phyloP scores from a whole-genome alignment of 2,888 invertebrate genomes.

The Eudemis profundana region DNA sequence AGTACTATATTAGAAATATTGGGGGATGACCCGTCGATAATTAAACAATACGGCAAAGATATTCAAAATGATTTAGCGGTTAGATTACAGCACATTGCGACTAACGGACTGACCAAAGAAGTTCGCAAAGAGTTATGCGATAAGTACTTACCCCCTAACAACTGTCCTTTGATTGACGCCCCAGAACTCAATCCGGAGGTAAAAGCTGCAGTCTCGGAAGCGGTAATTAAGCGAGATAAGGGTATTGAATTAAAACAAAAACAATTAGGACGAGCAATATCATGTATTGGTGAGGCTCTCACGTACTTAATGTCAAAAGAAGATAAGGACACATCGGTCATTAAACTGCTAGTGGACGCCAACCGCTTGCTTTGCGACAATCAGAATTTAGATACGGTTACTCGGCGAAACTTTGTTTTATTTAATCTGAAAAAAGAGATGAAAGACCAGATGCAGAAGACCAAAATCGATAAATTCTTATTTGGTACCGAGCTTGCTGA shows the following conservation, averaged over 20 bases:
- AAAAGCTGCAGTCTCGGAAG: slow-evolving; percentile 47
- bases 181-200: slow-evolving; percentile 50
- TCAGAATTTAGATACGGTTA: slow-evolving; percentile 44
- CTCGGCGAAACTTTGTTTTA: slow-evolving; percentile 43
- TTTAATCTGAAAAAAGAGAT: slow-evolving; percentile 46
- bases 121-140: slow-evolving; percentile 44
- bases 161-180: slow-evolving; percentile 47
- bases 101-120: slow-evolving; percentile 47
- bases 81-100: slow-evolving; percentile 45
- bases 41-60: slow-evolving; percentile 44
- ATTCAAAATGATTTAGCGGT: slow-evolving; percentile 48
- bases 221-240: slow-evolving; percentile 46
- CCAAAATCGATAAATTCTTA: slow-evolving; percentile 45
- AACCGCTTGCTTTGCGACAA: slow-evolving; percentile 42
- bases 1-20: slow-evolving; percentile 40
- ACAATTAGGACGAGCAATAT: slow-evolving; percentile 46
- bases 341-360: slow-evolving; percentile 45
- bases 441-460: slow-evolving; percentile 47
- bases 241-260: slow-evolving; percentile 50
- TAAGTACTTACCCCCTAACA: slow-evolving; percentile 46
- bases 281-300: slow-evolving; percentile 45
- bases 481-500: slow-evolving; percentile 47
- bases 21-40: slow-evolving; percentile 44
- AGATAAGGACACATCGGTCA: slow-evolving; percentile 14
- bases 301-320: slow-evolving; percentile 29